These are phyloP conservation scores for Musca vetustissima DNA, from an alignment of 1,140 invertebrate species.

Conservation along the genomic window DNA sequence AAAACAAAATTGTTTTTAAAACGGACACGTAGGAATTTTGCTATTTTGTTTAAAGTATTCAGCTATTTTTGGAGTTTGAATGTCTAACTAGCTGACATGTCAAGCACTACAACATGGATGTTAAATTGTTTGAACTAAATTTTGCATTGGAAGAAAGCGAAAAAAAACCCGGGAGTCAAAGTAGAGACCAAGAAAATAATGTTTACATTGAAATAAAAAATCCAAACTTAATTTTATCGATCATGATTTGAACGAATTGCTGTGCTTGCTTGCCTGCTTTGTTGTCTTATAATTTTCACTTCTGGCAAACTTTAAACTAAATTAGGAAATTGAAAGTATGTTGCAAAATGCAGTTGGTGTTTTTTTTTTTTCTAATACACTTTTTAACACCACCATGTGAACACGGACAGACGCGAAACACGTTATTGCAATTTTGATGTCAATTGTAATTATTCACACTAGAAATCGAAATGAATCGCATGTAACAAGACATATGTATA, in stretches of 20 bases:
- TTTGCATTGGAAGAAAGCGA: background rate
- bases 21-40: no score
- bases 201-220: background rate
- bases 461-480: conserved; percentile 4
- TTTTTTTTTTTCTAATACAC: no score
- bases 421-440: conserved; percentile 24
- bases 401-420: background rate
- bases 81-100: conserved; percentile 9
- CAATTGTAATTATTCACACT: conserved; percentile 24
- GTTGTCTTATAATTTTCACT: background rate
- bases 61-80: no score
- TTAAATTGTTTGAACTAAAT: conserved; percentile 8
- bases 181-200: no score
- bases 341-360: background rate
- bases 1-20: no score
- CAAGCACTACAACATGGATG: conserved; percentile 13
- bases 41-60: no score
- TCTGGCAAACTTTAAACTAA: background rate
- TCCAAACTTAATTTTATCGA: background rate
- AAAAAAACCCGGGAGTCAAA: background rate
- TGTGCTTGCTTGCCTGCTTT: background rate
- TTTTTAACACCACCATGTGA: no score
- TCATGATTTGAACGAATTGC: conserved; percentile 3
- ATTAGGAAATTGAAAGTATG: conserved; percentile 22
- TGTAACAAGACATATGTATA: no score